Base-by-base conservation (phyloP, 2,113 vertebrate species). In the Gambusia affinis region DNA sequence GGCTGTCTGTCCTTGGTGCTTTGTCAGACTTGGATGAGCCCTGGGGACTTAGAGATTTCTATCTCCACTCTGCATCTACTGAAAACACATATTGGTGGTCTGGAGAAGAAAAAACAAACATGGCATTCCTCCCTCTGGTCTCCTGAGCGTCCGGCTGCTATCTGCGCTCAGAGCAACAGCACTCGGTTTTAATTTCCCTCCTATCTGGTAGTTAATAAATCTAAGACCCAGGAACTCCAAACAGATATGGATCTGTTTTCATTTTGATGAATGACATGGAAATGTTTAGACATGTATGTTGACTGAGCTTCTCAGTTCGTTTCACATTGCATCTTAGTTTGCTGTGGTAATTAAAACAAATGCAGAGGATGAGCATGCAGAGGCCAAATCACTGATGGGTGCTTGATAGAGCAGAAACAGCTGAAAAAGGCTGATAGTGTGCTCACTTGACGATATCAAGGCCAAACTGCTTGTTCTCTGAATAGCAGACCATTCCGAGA, bases 1-100 rank as follows among this genome's bases (percentile, higher is more conserved):
- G 81, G 85, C 80, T 80, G 84, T 61, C 84, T 79, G 84, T 88
- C 86, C 83, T 87, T 71, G 64, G 76, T 72, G 85, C 83, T 87
- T 79, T 84, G 86, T 91, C 89, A 80, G 85, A 88, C 80, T 88
- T 88, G 88, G 85, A 90, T 81, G 83, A 85, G 73, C 81, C 83
- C 85, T 73, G 72, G 85, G 75, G 84, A 81, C 51, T 63, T 64
- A 10, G 65, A 62, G 77, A 29, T 76, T 75, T 87, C 68, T 77
- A 87, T 91, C 86, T 90, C 28, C 75, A 5, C 64, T 83, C 81
- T 67, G 27, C 81, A 84, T 90, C 84, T 70, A 73, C 68, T 80
- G 80, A 85, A 90, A 86, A 88, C 81, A 85, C 82, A 73, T 80
- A 75, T 79, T 30, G 85, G 91, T 80, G 85, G 85, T 83, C 87